phyloP scores from a whole-genome alignment of 2,113 vertebrate genomes.

The Athene noctua region DNA sequence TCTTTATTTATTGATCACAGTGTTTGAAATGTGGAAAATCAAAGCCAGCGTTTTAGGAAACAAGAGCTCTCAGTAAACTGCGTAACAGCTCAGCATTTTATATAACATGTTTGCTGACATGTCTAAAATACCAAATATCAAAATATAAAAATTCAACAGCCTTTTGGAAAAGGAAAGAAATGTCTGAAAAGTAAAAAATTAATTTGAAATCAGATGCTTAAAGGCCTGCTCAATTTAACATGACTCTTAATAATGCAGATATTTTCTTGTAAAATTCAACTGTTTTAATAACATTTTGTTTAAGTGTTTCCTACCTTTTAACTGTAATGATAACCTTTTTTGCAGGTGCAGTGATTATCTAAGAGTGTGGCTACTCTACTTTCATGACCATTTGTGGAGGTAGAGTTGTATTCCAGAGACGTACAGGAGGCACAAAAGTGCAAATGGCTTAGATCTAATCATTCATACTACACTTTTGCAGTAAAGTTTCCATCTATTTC shows the following conservation, averaged over 20 bases:
- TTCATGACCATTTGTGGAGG: background rate
- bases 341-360: background rate
- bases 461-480: background rate
- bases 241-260: background rate
- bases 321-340: background rate
- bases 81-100: background rate
- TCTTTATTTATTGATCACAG: background rate
- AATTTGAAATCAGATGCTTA: background rate
- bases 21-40: background rate
- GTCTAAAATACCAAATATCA: background rate
- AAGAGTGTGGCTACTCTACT: background rate
- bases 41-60: background rate
- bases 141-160: background rate
- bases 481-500: slow-evolving; percentile 3
- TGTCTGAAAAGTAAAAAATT: background rate
- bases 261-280: background rate
- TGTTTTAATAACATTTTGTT: background rate
- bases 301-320: background rate
- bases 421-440: background rate
- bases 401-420: background rate
- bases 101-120: background rate
- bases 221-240: background rate
- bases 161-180: background rate
- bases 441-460: background rate
- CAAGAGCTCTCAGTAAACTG: background rate